Evolutionary conservation across 2,888 invertebrate species (phyloP).

Genomic region (Petrophora chlorosata): DNA sequence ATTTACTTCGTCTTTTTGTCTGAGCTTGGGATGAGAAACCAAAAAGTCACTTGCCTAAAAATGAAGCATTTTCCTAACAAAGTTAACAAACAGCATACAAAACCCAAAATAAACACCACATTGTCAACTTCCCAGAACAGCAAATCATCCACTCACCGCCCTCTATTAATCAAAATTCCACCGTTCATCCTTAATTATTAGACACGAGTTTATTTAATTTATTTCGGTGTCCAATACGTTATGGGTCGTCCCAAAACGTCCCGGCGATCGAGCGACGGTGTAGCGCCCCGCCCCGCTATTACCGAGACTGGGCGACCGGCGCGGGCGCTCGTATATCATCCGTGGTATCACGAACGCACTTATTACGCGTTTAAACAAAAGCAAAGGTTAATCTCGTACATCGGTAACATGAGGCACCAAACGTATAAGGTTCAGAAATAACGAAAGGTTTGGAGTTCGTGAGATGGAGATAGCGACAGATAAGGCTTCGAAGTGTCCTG

Average conservation of each 20-base stretch:
- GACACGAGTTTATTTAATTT: slow-evolving; percentile 54
- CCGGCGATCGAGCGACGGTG: slow-evolving; percentile 21
- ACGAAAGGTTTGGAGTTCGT: slow-evolving; percentile 17
- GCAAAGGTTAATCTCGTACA: slow-evolving; percentile 36
- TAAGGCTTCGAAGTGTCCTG: background rate
- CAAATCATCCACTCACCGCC: slow-evolving; percentile 30
- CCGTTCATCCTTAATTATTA: slow-evolving; percentile 53
- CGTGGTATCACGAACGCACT: slow-evolving; percentile 32
- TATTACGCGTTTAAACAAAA: slow-evolving; percentile 43
- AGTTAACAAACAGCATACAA: background rate
- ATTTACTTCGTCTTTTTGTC: too few relatives aligned
- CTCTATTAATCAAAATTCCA: slow-evolving; percentile 55
- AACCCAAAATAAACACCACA: slow-evolving; percentile 16
- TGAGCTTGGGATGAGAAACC: too few relatives aligned
- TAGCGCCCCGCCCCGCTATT: slow-evolving; percentile 42
- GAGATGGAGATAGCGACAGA: slow-evolving; percentile 14
- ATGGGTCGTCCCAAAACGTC: slow-evolving; percentile 43
- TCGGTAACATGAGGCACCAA: slow-evolving; percentile 14
- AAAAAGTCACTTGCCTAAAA: too few relatives aligned
- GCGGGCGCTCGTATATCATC: slow-evolving; percentile 32
- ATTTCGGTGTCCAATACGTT: slow-evolving; percentile 43
- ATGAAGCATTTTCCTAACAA: too few relatives aligned
- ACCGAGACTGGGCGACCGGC: slow-evolving; percentile 30
- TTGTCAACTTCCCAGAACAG: slow-evolving; percentile 37
- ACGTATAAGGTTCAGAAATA: background rate